A percentile compares a stretch with the other conserved stretches of the same genome.
Conservation (phyloP, 2,888 invertebrate genomes). For the Drosophila tripunctata region DNA sequence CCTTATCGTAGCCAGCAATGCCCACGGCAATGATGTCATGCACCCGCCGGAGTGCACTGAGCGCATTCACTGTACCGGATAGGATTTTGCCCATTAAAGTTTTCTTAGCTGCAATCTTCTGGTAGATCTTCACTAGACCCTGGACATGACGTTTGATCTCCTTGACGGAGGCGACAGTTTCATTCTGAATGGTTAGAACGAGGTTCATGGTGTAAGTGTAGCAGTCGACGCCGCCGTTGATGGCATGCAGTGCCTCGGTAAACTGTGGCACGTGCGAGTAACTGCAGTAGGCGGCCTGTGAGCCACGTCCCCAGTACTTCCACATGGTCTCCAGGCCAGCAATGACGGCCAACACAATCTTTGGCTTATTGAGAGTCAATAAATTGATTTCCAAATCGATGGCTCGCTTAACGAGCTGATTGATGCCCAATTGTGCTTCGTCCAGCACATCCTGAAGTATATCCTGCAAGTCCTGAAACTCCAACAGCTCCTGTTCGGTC, state of each 20-base stretch:
- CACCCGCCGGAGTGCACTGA: constrained; percentile 62
- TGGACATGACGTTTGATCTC: constrained; percentile 61
- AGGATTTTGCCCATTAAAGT: constrained; percentile 76
- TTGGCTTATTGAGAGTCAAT: constrained; percentile 69
- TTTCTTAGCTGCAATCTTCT: constrained; percentile 70
- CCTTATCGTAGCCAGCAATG: constrained; percentile 57
- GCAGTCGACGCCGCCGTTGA: constrained; percentile 74
- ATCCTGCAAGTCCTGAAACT: constrained; percentile 63
- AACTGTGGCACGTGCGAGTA: constrained; percentile 76
- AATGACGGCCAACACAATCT: constrained; percentile 62
- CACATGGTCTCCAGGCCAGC: constrained; percentile 59
- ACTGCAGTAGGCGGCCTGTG: constrained; percentile 74
- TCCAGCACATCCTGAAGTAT: constrained; percentile 73
- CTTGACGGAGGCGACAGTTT: constrained; percentile 67
- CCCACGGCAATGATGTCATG: constrained; percentile 64
- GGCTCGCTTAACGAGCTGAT: constrained; percentile 63
- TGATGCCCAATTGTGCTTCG: constrained; percentile 68
- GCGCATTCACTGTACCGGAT: constrained; percentile 63
- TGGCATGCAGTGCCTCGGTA: constrained; percentile 63
- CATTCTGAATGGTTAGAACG: constrained; percentile 62
- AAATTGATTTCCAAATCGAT: constrained; percentile 56
- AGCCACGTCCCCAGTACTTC: constrained; percentile 49
- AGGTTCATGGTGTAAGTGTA: constrained; percentile 66
- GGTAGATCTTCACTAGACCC: constrained; percentile 72
- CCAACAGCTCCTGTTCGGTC: constrained; percentile 53